These are phyloP conservation scores for Cosmopolites sordidus DNA, from an alignment of 2,888 invertebrate species.

Conservation along the genomic window DNA sequence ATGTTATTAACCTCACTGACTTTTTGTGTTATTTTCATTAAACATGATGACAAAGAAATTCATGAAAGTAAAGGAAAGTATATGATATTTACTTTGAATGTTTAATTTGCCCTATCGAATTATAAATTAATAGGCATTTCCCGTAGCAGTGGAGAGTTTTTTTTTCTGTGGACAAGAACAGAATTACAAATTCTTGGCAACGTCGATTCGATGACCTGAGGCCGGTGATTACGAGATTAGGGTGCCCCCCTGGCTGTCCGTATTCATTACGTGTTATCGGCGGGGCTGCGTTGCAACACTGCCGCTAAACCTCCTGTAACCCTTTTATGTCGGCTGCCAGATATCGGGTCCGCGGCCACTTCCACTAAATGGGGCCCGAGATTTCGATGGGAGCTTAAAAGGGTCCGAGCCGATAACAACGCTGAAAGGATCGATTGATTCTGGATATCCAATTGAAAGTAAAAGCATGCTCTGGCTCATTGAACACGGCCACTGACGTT, in stretches of 20 bases:
- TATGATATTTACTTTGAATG: too few species aligned
- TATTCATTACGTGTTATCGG: slow-evolving; percentile 29
- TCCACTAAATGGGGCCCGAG: slow-evolving; percentile 23
- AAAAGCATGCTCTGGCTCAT: too few species aligned
- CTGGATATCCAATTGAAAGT: not conserved
- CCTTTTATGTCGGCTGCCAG: slow-evolving; percentile 24
- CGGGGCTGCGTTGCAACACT: slow-evolving; percentile 17
- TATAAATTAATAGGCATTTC: too few species aligned
- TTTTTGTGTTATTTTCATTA: too few species aligned
- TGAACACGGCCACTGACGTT: too few species aligned
- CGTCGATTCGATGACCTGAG: slow-evolving; percentile 17
- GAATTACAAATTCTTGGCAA: slow-evolving; percentile 10
- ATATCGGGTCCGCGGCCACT: slow-evolving; percentile 21
- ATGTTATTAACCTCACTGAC: too few species aligned
- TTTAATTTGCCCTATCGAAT: too few species aligned
- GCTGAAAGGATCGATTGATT: slow-evolving; percentile 25
- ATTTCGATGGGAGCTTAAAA: slow-evolving; percentile 20
- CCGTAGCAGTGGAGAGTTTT: too few species aligned
- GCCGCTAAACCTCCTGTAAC: slow-evolving; percentile 22
- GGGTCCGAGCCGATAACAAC: slow-evolving; percentile 21
- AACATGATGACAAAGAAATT: too few species aligned
- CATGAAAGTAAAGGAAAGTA: too few species aligned
- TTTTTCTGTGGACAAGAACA: not conserved
- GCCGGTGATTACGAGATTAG: slow-evolving; percentile 24
- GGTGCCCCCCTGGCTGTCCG: slow-evolving; percentile 19